phyloP scores from a whole-genome alignment of 2,888 invertebrate genomes.

The Nomada fucata region DNA sequence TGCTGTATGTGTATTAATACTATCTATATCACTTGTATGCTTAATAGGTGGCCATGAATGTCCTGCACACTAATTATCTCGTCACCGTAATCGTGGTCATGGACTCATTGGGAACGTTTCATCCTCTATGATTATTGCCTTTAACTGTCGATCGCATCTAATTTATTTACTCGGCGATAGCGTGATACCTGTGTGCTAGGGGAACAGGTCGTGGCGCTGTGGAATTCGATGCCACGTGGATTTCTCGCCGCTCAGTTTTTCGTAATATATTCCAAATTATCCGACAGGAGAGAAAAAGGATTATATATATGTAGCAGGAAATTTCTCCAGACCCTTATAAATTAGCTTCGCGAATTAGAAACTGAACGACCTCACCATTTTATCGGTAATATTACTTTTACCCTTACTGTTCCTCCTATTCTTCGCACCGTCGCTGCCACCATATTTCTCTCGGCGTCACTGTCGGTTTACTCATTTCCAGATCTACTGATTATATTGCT shows the following conservation, averaged over 20 bases:
- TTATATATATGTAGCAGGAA: too few relatives aligned
- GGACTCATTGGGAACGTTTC: slow-evolving; percentile 22
- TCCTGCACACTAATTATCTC: slow-evolving; percentile 11
- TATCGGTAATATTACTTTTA: too few relatives aligned
- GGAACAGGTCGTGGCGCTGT: slow-evolving; percentile 42
- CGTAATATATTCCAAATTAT: not conserved
- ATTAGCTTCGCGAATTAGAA: too few relatives aligned
- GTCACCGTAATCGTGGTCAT: slow-evolving; percentile 24
- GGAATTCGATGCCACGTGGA: slow-evolving; percentile 28
- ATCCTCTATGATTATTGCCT: slow-evolving; percentile 23
- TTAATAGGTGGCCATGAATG: not conserved
- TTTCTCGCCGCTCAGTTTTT: not conserved
- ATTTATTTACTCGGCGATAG: slow-evolving; percentile 41
- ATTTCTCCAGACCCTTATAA: too few relatives aligned
- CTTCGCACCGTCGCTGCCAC: too few relatives aligned
- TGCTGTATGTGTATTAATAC: too few relatives aligned
- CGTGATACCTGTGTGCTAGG: slow-evolving; percentile 46
- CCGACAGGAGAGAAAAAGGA: not conserved
- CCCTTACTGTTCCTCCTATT: too few relatives aligned
- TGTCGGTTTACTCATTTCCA: too few relatives aligned
- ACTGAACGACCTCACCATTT: too few relatives aligned
- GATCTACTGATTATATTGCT: too few relatives aligned
- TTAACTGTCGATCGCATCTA: slow-evolving; percentile 11
- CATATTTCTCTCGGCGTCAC: too few relatives aligned
- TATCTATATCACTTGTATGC: too few relatives aligned